Conservation (phyloP, 2,888 invertebrate species). For the Cataglyphis livida region DNA sequence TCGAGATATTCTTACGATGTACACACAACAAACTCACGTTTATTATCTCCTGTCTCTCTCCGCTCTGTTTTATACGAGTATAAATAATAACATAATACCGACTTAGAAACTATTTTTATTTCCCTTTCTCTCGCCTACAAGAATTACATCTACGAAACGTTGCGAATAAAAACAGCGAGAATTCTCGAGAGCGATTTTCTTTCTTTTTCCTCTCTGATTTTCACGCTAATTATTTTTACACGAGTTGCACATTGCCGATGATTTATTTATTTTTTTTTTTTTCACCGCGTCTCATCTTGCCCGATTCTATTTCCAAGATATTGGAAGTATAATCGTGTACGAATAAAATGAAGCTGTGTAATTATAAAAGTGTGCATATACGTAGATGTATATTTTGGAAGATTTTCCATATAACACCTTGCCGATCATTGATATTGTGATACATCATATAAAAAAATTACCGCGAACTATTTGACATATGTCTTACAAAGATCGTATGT, state of each 20-base stretch:
- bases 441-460: slow-evolving; percentile 20
- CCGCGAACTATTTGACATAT: background rate
- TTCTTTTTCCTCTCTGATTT: slow-evolving; percentile 34
- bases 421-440: slow-evolving; percentile 24
- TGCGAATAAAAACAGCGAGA: slow-evolving; percentile 68
- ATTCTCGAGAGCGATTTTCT: slow-evolving; percentile 48
- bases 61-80: slow-evolving; percentile 80
- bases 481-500: slow-evolving; percentile 20
- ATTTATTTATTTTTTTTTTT: background rate
- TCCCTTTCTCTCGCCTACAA: slow-evolving; percentile 68
- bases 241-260: slow-evolving; percentile 63
- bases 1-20: slow-evolving; percentile 79
- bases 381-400: slow-evolving; percentile 8
- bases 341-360: slow-evolving; percentile 33
- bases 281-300: slow-evolving; percentile 24
- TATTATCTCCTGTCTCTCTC: slow-evolving; percentile 77
- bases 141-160: slow-evolving; percentile 70
- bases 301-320: slow-evolving; percentile 25
- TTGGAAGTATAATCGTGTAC: slow-evolving; percentile 27
- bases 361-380: slow-evolving; percentile 10
- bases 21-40: slow-evolving; percentile 82
- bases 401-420: slow-evolving; percentile 27
- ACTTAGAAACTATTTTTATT: slow-evolving; percentile 82
- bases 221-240: slow-evolving; percentile 57
- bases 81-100: slow-evolving; percentile 84